Evolutionary conservation across 2,113 vertebrate genomes (phyloP).

Genomic region (Girardinichthys multiradiatus): DNA sequence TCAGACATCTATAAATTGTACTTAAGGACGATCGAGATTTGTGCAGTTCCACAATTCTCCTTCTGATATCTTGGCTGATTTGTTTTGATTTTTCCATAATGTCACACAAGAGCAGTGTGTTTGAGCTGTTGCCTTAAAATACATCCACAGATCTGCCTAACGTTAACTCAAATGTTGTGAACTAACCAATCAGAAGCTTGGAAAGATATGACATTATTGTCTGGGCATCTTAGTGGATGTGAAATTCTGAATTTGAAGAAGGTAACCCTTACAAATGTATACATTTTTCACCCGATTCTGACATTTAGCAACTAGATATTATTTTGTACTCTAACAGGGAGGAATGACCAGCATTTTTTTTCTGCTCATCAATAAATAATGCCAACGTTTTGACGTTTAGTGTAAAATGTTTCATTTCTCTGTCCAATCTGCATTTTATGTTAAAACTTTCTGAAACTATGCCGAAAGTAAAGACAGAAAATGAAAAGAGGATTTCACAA

Average conservation of each 20-base stretch:
- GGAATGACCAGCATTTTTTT: background rate
- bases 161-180: background rate
- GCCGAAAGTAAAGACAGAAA: background rate
- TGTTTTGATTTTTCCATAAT: background rate
- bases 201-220: background rate
- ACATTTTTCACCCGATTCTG: too few species aligned
- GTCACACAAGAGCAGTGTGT: background rate
- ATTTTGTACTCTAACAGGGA: background rate
- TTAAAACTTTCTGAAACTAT: too few species aligned
- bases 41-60: background rate
- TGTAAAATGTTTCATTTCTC: background rate
- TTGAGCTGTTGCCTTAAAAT: background rate
- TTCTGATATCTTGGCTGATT: background rate
- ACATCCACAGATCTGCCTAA: background rate
- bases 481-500: background rate
- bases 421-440: background rate
- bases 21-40: too few species aligned
- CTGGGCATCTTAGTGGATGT: background rate
- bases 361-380: background rate
- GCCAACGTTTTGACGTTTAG: background rate
- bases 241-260: background rate
- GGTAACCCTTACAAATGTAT: too few species aligned
- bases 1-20: too few species aligned
- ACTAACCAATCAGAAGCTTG: background rate
- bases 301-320: background rate